A percentile compares a stretch with the other conserved stretches of the same genome.
These are phyloP conservation scores for Cygnus olor DNA, from an alignment of 2,797 vertebrate species.

Conservation along the genomic window DNA sequence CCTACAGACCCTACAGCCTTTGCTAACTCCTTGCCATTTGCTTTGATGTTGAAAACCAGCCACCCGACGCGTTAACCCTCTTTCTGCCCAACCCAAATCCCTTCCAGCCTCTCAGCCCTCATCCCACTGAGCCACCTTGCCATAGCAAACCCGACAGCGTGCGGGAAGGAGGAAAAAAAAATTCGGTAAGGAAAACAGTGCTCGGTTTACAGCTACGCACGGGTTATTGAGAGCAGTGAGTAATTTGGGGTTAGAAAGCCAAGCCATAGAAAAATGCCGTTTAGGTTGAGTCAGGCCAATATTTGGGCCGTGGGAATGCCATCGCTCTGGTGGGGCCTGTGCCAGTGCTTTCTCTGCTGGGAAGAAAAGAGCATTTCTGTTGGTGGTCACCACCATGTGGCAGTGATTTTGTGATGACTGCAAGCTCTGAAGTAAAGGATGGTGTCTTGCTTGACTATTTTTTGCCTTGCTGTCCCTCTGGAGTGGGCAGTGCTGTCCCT, in stretches of 20 bases:
- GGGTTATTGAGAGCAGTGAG: not conserved
- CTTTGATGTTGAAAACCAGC: not conserved
- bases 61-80: constrained; percentile 70
- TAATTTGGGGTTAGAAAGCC: rapidly evolving
- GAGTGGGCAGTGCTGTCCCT: not conserved
- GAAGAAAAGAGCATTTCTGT: not conserved
- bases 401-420: not conserved
- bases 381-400: not conserved
- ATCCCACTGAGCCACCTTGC: constrained; percentile 74
- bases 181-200: constrained; percentile 74
- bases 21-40: constrained; percentile 52
- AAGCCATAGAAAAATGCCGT: rapidly evolving
- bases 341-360: not conserved
- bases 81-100: constrained; percentile 71
- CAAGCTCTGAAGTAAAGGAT: not conserved
- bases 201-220: constrained; percentile 37
- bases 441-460: not conserved
- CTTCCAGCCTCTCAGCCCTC: constrained; percentile 79
- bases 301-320: not conserved
- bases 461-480: not conserved
- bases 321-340: too few species aligned
- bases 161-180: constrained; percentile 75
- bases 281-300: not conserved
- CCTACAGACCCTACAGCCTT: not conserved
- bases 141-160: constrained; percentile 74